Evolutionary conservation across 2,113 vertebrate species (phyloP), one percentile per base, ranked within the genome.

Genomic region (Calidris pygmaea): DNA sequence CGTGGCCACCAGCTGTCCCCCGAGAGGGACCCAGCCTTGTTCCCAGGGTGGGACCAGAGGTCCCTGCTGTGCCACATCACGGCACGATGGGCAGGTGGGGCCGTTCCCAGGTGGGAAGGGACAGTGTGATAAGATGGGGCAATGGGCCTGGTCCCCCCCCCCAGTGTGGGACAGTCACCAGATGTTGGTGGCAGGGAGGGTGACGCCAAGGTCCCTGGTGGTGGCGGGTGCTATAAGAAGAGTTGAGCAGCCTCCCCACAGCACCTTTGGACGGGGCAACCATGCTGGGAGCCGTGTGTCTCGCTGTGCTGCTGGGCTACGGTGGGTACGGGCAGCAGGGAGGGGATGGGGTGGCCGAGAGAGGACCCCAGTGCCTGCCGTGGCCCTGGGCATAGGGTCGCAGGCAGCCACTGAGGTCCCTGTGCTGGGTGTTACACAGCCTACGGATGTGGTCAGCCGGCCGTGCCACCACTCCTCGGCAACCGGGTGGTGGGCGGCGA

Each of bases 401-500:
- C 48, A 3, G 48, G 43, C 4, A 10, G 89, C 6, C 20, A 8
- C 91, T 93, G 87, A 93, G 39, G 41, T 80, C 63, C 73, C 63
- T 56, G 35, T 56, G 35, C 32, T 0, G 9, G 34, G 17, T 81
- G 60, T 76, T 60, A 45, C 55, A 26, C 94, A 99, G 99, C 98
- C 97, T 97, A 98, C 7, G 98, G 99, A 90, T 99, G 99, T 3
- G 99, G 99, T 19, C 96, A 91, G n/a, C 98, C 99, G n/a, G 81
- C 96, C 29, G 96, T 98, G 35, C 35, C 91, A 6, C 98, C 99
- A 8, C 73, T 96, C 65, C 62, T 93, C 85, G 50, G 93, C 5
- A 20, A 97, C 96, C 98, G 99, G 0, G 99, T 99, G 96, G 99
- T 99, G 71, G 99, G 99, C 3, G 99, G 99, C 62, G 98, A 98